Conservation (phyloP, 2,113 vertebrate genomes). For the Muscicapa adusta region DNA sequence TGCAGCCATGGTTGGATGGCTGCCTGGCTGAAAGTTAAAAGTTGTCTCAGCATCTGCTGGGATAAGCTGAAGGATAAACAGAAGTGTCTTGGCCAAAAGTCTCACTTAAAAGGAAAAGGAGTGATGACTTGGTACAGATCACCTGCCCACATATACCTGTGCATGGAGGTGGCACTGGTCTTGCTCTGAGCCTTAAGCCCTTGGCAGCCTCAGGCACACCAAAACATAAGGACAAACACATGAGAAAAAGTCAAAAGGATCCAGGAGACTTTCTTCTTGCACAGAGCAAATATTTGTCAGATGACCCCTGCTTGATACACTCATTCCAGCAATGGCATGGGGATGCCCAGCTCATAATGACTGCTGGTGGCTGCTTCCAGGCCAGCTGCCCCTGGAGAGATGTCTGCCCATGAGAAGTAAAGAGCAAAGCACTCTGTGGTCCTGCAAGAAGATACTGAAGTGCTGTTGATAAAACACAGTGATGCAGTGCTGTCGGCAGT, state of each 20-base stretch:
- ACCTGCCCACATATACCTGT: not conserved
- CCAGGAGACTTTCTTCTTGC: not conserved
- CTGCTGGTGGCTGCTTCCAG: not conserved
- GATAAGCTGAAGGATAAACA: not conserved
- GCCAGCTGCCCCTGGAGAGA: not conserved
- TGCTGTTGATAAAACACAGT: not conserved
- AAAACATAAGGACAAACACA: not conserved
- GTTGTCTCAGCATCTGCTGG: not conserved
- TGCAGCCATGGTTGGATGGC: not conserved
- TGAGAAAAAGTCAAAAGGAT: not conserved
- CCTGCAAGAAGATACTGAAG: not conserved
- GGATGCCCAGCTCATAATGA: not conserved
- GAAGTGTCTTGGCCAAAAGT: not conserved
- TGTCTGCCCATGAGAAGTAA: not conserved
- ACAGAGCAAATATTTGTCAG: not conserved
- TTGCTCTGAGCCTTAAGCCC: not conserved
- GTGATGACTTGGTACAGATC: not conserved
- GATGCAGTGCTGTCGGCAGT: fast-evolving
- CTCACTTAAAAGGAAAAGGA: not conserved
- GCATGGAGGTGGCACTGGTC: not conserved
- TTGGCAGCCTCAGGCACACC: not conserved
- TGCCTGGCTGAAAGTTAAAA: not conserved
- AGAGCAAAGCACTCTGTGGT: not conserved
- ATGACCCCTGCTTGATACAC: not conserved
- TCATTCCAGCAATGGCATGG: fast-evolving